Conservation (phyloP, 2,888 invertebrate genomes). For the Drosophila mettleri region DNA sequence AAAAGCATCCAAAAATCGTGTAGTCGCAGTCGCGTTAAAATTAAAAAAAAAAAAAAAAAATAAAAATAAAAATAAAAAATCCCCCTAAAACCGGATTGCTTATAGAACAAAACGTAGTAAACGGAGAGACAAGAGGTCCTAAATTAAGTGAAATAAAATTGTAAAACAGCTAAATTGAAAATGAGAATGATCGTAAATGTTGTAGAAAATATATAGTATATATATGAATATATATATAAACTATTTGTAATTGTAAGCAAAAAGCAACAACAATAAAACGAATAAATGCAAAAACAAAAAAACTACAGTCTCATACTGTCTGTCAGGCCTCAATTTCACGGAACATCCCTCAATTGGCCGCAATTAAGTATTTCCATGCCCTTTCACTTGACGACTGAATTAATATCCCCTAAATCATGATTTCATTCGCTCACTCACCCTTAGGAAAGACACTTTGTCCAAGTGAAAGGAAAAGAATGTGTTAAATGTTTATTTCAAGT, state of each 20-base stretch:
- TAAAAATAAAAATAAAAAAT: too few relatives aligned
- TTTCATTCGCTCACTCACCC: constrained; percentile 23
- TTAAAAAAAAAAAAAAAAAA: too few relatives aligned
- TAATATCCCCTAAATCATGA: constrained; percentile 38
- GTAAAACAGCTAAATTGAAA: constrained; percentile 67
- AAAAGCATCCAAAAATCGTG: constrained; percentile 36
- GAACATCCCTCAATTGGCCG: constrained; percentile 33
- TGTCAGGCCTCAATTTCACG: not conserved
- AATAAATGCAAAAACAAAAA: constrained; percentile 60
- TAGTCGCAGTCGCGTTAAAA: constrained; percentile 43
- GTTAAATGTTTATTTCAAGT: constrained; percentile 55
- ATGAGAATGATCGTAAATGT: constrained; percentile 71
- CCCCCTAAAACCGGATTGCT: constrained; percentile 63
- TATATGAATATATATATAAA: constrained; percentile 68
- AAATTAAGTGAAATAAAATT: constrained; percentile 66
- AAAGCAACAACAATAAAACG: constrained; percentile 65
- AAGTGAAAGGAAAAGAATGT: constrained; percentile 42
- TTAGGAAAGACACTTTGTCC: not conserved
- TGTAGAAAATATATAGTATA: constrained; percentile 78
- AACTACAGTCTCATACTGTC: not conserved
- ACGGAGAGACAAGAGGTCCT: constrained; percentile 69
- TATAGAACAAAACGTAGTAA: constrained; percentile 68
- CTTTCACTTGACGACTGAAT: constrained; percentile 24
- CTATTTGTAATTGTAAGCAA: constrained; percentile 77
- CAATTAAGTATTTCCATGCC: constrained; percentile 9